These are phyloP conservation scores for Cynoglossus semilaevis DNA, from an alignment of 2,113 vertebrate genomes.

Conservation along the genomic window DNA sequence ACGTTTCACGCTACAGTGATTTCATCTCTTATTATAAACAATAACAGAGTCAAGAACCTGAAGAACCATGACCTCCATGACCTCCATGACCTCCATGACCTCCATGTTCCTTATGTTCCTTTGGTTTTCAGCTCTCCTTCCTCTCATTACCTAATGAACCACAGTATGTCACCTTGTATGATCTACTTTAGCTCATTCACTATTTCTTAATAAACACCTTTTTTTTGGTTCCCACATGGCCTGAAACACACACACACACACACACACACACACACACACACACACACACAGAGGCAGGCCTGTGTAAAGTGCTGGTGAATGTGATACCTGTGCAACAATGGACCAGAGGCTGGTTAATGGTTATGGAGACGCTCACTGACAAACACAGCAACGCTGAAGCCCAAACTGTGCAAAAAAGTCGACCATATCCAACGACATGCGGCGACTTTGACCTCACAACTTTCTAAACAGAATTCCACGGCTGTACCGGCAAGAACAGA, in stretches of 20 bases:
- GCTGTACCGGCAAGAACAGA: not conserved
- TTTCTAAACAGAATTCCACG: constrained; percentile 5
- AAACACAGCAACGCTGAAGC: constrained; percentile 55
- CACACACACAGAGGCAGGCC: too few species aligned
- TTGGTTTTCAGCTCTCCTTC: too few species aligned
- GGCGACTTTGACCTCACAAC: constrained; percentile 30
- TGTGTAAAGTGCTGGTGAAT: constrained; percentile 65
- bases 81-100: too few species aligned
- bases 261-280: too few species aligned
- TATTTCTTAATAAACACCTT: constrained; percentile 33
- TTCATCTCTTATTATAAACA: too few species aligned
- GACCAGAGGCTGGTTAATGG: constrained; percentile 67
- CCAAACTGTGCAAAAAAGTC: constrained; percentile 45
- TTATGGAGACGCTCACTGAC: constrained; percentile 53
- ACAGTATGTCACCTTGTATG: too few species aligned
- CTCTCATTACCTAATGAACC: too few species aligned
- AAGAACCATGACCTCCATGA: too few species aligned
- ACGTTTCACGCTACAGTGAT: too few species aligned
- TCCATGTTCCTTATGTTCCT: too few species aligned
- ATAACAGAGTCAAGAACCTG: too few species aligned
- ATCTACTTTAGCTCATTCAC: too few species aligned
- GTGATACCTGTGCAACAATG: constrained; percentile 52
- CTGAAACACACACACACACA: constrained; percentile 46
- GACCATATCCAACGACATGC: constrained; percentile 40
- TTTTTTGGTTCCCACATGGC: constrained; percentile 50